Evolutionary conservation across 1,140 invertebrate species (phyloP).

Genomic region (Cotesia typhae): DNA sequence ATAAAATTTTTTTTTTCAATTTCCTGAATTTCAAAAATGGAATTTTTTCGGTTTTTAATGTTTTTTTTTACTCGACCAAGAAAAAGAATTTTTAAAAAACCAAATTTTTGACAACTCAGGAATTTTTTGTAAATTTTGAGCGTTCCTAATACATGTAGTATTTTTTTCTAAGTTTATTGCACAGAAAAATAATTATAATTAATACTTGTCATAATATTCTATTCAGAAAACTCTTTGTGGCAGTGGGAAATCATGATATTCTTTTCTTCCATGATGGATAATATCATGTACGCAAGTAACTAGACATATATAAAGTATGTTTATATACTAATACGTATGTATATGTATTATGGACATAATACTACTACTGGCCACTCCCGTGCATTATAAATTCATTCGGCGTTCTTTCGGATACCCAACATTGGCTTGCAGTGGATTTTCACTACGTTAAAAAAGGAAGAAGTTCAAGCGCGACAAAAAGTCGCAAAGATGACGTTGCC

Average conservation of each 20-base stretch:
- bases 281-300: neutral
- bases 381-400: conserved; percentile 44
- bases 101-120: no score
- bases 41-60: no score
- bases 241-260: conserved; percentile 3
- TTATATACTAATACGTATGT: no score
- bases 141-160: no score
- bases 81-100: no score
- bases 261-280: neutral
- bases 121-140: no score
- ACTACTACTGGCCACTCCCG: conserved; percentile 25
- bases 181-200: neutral
- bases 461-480: conserved; percentile 17
- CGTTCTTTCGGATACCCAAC: conserved; percentile 30
- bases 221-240: conserved; percentile 39
- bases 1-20: no score
- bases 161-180: neutral
- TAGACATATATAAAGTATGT: neutral
- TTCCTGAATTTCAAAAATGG: no score
- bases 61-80: no score
- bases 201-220: neutral
- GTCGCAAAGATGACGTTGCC: neutral
- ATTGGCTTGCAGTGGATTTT: conserved; percentile 15
- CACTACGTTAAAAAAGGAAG: neutral
- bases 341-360: no score